Base-by-base conservation (phyloP, 2,113 vertebrate genomes). In the Salminus brasiliensis region DNA sequence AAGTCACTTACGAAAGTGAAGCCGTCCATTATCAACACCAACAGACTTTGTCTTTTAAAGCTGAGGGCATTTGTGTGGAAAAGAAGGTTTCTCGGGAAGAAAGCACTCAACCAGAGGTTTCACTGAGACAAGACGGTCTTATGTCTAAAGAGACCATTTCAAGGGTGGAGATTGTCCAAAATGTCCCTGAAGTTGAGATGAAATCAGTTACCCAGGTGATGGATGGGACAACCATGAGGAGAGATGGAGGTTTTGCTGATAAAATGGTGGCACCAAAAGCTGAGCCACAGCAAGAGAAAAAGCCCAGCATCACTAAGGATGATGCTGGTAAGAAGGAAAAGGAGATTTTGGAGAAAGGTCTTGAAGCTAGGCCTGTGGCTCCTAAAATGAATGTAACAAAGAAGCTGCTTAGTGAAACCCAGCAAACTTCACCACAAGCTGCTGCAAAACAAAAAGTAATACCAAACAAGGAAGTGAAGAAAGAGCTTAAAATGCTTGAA, bases 401-500 rank as follows among this genome's bases (percentile, higher is more conserved):
- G 80, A 45, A 18, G 74, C 59, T 29, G 43, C 43, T 67, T 1
- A 68, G 15, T 29, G 45, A 52, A 66, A 25, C 60, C 11, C 43
- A 79, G 30, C 67, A 39, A 49, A 57, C 70, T 72, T 72, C 68
- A 72, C 39, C 23, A 80, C 25, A 69, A 79, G 53, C 65, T 67
- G 9, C 65, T 67, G 39, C 30, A 69, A 74, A 80, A 3, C 23
- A 45, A 36, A 77, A 82, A 77, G 59, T 32, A 77, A 43, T 36
- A 60, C 16, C 52, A 72, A 62, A 70, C 45, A 59, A 84, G 57
- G 67, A 30, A 12, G 76, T 69, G 3, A 73, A 70, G 32, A 74
- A 72, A 63, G 47, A 86, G 69, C 68, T 25, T 57, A 80, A 83
- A 82, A 55, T 70, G 74, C 82, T 68, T 72, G 62, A 70, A 76